Evolutionary conservation across 2,113 vertebrate genomes (phyloP).

Genomic region (Rattus rattus): DNA sequence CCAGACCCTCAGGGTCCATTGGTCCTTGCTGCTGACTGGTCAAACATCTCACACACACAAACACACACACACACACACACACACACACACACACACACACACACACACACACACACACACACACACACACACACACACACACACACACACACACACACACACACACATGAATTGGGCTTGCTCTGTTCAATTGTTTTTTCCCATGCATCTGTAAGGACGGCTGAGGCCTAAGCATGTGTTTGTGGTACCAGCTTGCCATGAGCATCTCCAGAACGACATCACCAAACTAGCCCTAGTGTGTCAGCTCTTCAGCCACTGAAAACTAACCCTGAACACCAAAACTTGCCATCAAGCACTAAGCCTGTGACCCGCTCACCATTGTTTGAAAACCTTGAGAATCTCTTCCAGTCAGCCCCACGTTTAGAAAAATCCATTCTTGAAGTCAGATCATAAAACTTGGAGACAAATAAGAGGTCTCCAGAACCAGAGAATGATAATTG

Average conservation of each 20-base stretch:
- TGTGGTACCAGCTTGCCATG: constrained; percentile 45
- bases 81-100: not conserved
- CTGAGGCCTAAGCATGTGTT: constrained; percentile 55
- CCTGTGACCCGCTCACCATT: not conserved
- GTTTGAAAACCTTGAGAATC: not conserved
- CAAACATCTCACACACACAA: not conserved
- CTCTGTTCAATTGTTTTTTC: constrained; percentile 28
- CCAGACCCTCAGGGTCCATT: constrained; percentile 66
- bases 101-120: not conserved
- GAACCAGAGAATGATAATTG: not conserved
- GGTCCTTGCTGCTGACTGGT: constrained; percentile 61
- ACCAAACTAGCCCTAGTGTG: constrained; percentile 8
- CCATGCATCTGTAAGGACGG: constrained; percentile 47
- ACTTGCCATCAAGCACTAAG: not conserved
- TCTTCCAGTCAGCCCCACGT: not conserved
- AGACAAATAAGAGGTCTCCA: not conserved
- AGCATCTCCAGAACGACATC: constrained; percentile 34
- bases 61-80: not conserved
- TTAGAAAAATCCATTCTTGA: constrained; percentile 4
- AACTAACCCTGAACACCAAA: constrained; percentile 11
- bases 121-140: not conserved
- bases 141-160: no score
- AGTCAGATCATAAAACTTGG: constrained; percentile 29
- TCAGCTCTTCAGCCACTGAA: constrained; percentile 51
- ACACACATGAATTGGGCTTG: not conserved